Evolutionary conservation across 2,113 vertebrate genomes (phyloP), one percentile per base, ranked within the genome.

Genomic region (Muntiacus reevesi): DNA sequence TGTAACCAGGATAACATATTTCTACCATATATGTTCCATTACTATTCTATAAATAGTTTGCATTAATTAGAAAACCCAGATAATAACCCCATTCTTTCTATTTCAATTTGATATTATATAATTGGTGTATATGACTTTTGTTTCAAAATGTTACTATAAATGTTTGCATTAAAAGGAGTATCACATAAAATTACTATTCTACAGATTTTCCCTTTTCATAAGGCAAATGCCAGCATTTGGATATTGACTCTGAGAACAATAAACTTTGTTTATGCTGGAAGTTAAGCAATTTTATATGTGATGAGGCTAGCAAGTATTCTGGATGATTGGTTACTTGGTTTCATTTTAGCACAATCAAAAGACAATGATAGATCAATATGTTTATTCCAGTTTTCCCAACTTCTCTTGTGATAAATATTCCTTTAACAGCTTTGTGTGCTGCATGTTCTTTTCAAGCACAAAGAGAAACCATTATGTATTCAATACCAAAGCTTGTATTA

Each of bases 401-500:
- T 74, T 91, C 81, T 59, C 83, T 89, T 94, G 85, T 93, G 40
- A 97, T 90, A 83, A 97, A 97, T 84, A 47, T 17, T 45, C 36
- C 45, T 92, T 95, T 83, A 27, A 40, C 50, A 23, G 47, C 79
- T 11, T 82, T 95, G 60, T 94, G 87, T 82, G 16, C 57, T 92
- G 15, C 71, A 43, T 93, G 25, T 94, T 62, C 59, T 43, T 96
- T 96, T 79, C 79, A 62, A 91, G 59, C 30, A 88, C 25, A 93
- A 52, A 92, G 33, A 87, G 59, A 96, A 94, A 54, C 8, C n/a
- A 95, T 94, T 88, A 90, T 79, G 60, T 94, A 89, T 94, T 96
- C 71, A 92, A 27, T 74, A 96, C 19, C 81, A 96, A 98, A 94
- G 14, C 87, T 89, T 96, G 30, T 93, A 94, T 94, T 97, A 71